A percentile compares a stretch with the other conserved stretches of the same genome.
Conservation (phyloP, 2,797 vertebrate genomes). For the Thunnus albacares region DNA sequence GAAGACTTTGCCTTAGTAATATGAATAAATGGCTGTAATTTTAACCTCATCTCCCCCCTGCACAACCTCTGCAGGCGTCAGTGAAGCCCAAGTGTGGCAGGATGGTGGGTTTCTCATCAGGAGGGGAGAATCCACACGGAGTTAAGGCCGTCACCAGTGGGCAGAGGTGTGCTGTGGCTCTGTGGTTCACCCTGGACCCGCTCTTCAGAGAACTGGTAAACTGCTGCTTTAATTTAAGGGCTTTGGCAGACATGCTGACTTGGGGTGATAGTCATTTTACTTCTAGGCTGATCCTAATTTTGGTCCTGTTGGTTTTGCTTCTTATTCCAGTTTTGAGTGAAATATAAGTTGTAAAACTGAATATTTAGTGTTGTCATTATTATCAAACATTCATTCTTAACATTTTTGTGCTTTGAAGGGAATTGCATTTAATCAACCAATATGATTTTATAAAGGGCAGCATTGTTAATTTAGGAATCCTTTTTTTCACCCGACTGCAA, state of each 20-base stretch:
- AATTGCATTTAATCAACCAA: too few species aligned
- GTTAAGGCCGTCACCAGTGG: conserved; percentile 96
- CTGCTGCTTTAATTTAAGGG: background rate
- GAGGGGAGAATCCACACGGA: conserved; percentile 96
- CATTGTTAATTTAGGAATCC: background rate
- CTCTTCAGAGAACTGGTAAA: conserved; percentile 96
- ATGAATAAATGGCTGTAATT: background rate
- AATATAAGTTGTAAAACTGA: background rate
- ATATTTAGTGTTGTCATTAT: too few species aligned
- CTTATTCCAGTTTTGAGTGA: background rate
- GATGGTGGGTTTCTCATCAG: conserved; percentile 97
- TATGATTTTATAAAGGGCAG: too few species aligned
- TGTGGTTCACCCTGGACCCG: conserved; percentile 98
- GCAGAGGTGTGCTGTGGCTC: conserved; percentile 94
- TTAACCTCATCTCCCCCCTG: background rate
- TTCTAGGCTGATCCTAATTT: background rate
- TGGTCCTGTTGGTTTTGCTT: too few species aligned
- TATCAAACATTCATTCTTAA: too few species aligned
- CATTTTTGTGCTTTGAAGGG: too few species aligned
- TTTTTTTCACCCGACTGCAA: background rate
- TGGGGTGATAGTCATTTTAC: background rate
- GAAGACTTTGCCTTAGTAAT: background rate
- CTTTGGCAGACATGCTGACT: background rate
- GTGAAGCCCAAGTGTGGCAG: conserved; percentile 95
- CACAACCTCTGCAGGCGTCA: conserved; percentile 87